Base-by-base conservation (phyloP, 2,113 vertebrate species). In the Cynocephalus volans region DNA sequence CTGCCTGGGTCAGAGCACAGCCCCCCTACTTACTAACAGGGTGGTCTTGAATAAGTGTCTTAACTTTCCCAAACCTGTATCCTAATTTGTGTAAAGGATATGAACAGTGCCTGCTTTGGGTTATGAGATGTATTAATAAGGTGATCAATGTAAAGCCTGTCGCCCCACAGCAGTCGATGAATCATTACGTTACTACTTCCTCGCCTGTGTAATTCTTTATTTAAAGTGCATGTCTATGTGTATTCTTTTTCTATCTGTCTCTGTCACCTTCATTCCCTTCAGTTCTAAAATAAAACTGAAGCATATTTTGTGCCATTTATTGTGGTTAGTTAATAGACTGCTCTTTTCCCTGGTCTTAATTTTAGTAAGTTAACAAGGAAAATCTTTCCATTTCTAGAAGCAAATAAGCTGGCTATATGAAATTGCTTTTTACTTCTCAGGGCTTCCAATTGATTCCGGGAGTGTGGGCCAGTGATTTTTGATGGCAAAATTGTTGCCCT, bases 281-380 rank as follows among this genome's bases (percentile, higher is more conserved):
- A 23, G 41, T 60, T 82, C 62, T 75, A 87, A 95, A 92, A 92
- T 77, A 92, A 72, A 88, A 80, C 28, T 2, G 60, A 96, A 91
- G 82, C 73, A 28, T 75, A 28, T 58, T 77, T 89, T 90, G 41
- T 87, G 36, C 62, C 85, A 92, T 92, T 95, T 95, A 89, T 92
- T 93, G 50, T 21, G 15, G 83, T 45, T 41, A 76, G 12, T 90
- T 92, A 94, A 91, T 83, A 96, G 86, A 77, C n/a, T 24, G 72
- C 10, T 81, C 11, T 88, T 90, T 97, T 87, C 89, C 81, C 85
- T 90, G 69, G 52, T 95, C 93, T 97, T 96, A 21, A 97, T 94
- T 95, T 90, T 41, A 83, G 21, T 62, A 58, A 67, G 76, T 87
- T 88, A 92, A 80, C 88, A 81, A 80, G 54, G 45, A 67, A 83